phyloP scores from a whole-genome alignment of 2,113 vertebrate species.

The Circaetus cinerascens region DNA sequence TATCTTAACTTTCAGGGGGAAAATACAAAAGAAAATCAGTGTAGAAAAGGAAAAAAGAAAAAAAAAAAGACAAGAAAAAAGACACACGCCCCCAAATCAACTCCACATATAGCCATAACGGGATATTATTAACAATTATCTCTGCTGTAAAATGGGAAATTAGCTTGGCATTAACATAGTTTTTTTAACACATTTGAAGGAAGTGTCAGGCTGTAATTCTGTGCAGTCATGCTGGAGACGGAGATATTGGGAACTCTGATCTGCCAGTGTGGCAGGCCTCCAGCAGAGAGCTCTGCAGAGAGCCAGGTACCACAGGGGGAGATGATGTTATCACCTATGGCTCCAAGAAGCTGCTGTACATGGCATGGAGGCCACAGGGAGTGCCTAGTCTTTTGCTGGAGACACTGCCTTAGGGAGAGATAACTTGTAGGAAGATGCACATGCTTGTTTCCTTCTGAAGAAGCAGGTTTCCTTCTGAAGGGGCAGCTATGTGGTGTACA shows the following conservation, averaged over 20 bases:
- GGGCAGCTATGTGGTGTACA: not conserved
- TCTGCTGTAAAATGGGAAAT: not conserved
- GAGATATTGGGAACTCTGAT: not conserved
- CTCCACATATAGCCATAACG: accelerated
- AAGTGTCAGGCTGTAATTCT: not conserved
- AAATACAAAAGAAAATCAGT: not conserved
- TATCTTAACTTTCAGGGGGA: not conserved
- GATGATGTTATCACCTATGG: accelerated
- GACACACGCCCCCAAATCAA: not conserved
- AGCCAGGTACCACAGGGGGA: not conserved
- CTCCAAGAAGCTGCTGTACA: not conserved
- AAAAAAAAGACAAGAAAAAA: accelerated
- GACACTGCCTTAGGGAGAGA: not conserved
- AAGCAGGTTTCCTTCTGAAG: not conserved
- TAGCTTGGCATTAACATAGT: not conserved
- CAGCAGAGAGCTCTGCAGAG: not conserved
- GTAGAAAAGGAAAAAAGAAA: not conserved
- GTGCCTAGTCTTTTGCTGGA: not conserved
- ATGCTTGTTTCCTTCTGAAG: not conserved
- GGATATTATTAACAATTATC: not conserved
- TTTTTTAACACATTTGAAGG: not conserved
- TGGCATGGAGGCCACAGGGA: not conserved
- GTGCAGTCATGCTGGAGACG: accelerated
- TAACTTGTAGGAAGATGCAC: not conserved
- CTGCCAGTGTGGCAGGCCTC: not conserved